Evolutionary conservation across 1,140 invertebrate genomes (phyloP).

Genomic region (Paraescarpia echinospica): DNA sequence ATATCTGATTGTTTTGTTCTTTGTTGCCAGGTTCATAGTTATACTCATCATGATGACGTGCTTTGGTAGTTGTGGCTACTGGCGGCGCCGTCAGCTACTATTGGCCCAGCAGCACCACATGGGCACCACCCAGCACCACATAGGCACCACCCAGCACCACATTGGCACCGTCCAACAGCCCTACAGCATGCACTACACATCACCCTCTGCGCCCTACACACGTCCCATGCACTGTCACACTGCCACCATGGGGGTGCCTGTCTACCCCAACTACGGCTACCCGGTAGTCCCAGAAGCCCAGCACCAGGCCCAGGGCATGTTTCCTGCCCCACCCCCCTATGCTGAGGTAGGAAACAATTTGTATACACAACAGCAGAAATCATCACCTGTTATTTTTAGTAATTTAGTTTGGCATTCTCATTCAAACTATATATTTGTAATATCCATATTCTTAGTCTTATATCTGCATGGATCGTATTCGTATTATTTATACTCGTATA

Average conservation of each 20-base stretch:
- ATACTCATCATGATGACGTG: conserved; percentile 48
- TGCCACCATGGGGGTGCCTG: conserved; percentile 12
- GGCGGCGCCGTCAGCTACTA: conserved; percentile 39
- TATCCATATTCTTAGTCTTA: neutral
- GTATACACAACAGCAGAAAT: neutral
- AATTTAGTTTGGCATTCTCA: neutral
- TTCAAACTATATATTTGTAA: neutral
- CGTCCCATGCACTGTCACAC: conserved; percentile 8
- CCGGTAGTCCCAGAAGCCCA: conserved; percentile 75
- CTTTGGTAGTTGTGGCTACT: conserved; percentile 50
- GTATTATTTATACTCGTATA: too few relatives aligned
- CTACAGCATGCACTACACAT: neutral
- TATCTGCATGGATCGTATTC: too few relatives aligned
- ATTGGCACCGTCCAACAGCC: conserved; percentile 62
- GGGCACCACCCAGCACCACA: conserved; percentile 59
- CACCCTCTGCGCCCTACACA: neutral
- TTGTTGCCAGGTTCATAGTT: conserved; percentile 41
- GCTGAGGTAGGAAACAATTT: conserved; percentile 67
- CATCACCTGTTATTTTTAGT: neutral
- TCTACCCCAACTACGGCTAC: conserved; percentile 44
- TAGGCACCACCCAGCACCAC: conserved; percentile 61
- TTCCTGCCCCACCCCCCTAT: conserved; percentile 77
- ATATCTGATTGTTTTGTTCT: neutral
- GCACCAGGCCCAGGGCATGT: conserved; percentile 74
- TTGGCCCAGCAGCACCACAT: conserved; percentile 16